Evolutionary conservation across 2,888 invertebrate genomes (phyloP), one percentile per base, ranked within the genome.

Genomic region (Epsilonema sp.): DNA sequence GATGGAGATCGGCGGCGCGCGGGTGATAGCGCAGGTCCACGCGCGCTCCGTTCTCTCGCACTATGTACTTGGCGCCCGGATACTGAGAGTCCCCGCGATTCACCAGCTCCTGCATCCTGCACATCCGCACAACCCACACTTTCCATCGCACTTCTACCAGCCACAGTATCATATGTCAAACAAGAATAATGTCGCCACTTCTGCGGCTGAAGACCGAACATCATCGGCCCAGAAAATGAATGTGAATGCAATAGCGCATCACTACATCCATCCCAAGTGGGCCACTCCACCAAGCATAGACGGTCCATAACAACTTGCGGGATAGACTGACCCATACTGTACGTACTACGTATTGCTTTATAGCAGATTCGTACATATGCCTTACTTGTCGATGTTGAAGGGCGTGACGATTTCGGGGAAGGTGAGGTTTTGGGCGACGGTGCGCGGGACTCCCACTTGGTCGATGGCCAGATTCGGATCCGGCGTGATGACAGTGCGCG

Each of bases 371-470:
- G n/a, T n/a, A n/a, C n/a, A n/a, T n/a, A n/a, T n/a, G n/a, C 64
- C 71, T 65, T 61, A 76, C 76, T 84, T 82, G 66, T 97, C 92
- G 60, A 97, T 90, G 65, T 99, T 99, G 65, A 94, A 97, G 0
- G 97, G 94, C 0, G 97, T 99, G 0, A 99, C 97, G 51, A 97
- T 78, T 70, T 99, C 97, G 1, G 97, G 97, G 67, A 94, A 99
- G 45, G 97, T 99, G 63, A 99, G 74, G 68, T 97, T 99, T 67
- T 97, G 94, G 11, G 97, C 97, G 58, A 99, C 92, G 26, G 89
- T 87, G 47, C 90, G 75, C 0, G 97, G 97, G 1, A 99, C 90
- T 47, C 97, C 97, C 48, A 97, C 90, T 73, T 90, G 87, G 67
- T 85, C 90, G 65, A 85, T 92, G 61, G 26, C 38, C 21, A 73